Base-by-base conservation (phyloP, 2,888 invertebrate genomes). In the Blera fallax region DNA sequence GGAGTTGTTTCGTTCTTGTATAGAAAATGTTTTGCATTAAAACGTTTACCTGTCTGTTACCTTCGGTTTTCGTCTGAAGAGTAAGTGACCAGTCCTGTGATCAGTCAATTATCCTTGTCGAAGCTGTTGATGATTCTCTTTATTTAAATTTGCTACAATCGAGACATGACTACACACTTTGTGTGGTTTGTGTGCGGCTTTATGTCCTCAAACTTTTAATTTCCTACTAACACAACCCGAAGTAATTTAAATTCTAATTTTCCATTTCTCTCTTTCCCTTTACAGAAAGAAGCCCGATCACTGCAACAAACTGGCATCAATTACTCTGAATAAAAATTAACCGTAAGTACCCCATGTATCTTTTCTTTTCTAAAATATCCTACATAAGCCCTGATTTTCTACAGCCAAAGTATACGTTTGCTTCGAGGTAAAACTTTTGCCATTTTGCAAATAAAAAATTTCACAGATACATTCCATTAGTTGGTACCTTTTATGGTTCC, bases 231-330 rank as follows among this genome's bases (percentile, higher is more conserved):
- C n/a, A n/a, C n/a, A n/a, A n/a, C n/a, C n/a, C n/a, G 3, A 3
- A 43, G 7, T 16, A 43, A 43, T 1, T 43, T 43, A 16, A 18
- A 43, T 14, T 27, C 11, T 16, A 21, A 27, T 64, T 14, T 21
- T 62, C 34, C 4, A 7, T n/a, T 32, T 11, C 48, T 11, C 45
- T 21, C 21, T 11, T 50, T 45, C 24, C 45, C 8, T n/a, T 70
- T 69, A 18, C 73, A 67, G 27, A 67, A 37, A 67, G 27, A 67
- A 37, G 14, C 2, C n/a, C n/a, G 11, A 16, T 40, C 8, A 32
- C 16, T 73, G 62, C 79, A 79, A 69, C 73, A 78, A 67, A 56
- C 83, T 83, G 83, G 79, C 79, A 32, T 40, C 52, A 18, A 58
- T 2, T 18, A 29, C 24, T 14, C n/a, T 40, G 32, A 27, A 32